These are phyloP conservation scores for Drosophila gaucha DNA, from an alignment of 2,888 invertebrate genomes.

Conservation along the genomic window DNA sequence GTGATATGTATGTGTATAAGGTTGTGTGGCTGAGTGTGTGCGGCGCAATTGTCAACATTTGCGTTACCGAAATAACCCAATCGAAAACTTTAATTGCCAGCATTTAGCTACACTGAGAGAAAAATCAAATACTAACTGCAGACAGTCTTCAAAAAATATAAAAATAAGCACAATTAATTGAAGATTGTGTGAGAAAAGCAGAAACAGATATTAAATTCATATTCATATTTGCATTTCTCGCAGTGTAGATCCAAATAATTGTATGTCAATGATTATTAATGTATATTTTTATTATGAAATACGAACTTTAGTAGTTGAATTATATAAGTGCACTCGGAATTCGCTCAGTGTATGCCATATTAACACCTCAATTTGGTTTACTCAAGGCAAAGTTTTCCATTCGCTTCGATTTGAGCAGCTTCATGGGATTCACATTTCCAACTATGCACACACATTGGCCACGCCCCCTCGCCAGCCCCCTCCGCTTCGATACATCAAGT, in stretches of 20 bases:
- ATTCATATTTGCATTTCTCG: not conserved
- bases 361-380: not conserved
- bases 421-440: not conserved
- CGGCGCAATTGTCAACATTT: conserved; percentile 58
- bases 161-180: not conserved
- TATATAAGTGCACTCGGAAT: not conserved
- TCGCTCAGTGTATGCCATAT: not conserved
- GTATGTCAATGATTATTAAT: too few relatives aligned
- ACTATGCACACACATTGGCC: not conserved
- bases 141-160: not conserved
- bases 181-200: not conserved
- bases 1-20: not conserved
- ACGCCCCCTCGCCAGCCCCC: not conserved
- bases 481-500: not conserved
- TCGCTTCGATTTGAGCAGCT: conserved; percentile 6
- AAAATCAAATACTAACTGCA: not conserved
- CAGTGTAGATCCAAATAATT: too few relatives aligned
- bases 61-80: conserved; percentile 47
- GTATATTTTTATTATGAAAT: too few relatives aligned
- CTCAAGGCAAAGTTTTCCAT: not conserved
- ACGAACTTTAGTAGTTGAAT: too few relatives aligned
- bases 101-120: conserved; percentile 35
- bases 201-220: not conserved
- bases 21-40: not conserved
- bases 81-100: conserved; percentile 52